phyloP scores from a whole-genome alignment of 2,888 invertebrate genomes.

The Pyrgus malvae region DNA sequence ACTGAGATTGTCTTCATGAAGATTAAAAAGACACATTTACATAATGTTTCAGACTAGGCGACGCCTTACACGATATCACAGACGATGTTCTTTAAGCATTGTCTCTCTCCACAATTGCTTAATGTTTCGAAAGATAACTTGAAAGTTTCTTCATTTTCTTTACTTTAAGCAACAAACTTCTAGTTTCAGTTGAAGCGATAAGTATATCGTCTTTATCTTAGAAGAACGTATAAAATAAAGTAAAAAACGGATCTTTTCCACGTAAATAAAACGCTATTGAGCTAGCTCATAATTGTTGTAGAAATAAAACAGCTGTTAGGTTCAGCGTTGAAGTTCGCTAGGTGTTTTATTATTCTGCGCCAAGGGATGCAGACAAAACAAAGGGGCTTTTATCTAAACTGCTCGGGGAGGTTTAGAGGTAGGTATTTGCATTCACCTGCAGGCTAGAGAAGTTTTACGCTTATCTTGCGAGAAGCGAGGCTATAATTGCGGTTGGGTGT shows the following conservation, averaged over 20 bases:
- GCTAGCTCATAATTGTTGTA: constrained; percentile 23
- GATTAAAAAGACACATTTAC: constrained; percentile 63
- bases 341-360: constrained; percentile 31
- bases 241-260: neutral
- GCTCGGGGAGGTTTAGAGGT: constrained; percentile 32
- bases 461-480: constrained; percentile 50
- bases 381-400: constrained; percentile 48
- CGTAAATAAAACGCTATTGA: constrained; percentile 16
- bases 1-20: constrained; percentile 45
- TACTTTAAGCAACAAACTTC: neutral
- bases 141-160: neutral
- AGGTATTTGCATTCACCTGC: constrained; percentile 61
- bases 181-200: neutral
- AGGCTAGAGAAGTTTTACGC: constrained; percentile 46
- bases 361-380: constrained; percentile 46
- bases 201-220: neutral
- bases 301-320: constrained; percentile 30
- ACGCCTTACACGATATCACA: constrained; percentile 46
- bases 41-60: constrained; percentile 62
- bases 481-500: constrained; percentile 56
- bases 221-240: constrained; percentile 3
- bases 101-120: neutral
- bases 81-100: neutral
- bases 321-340: constrained; percentile 27
- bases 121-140: neutral